phyloP scores from a whole-genome alignment of 30 jellyfish, hydroid and myxozoan species.

The Cassiopea xamachana region DNA sequence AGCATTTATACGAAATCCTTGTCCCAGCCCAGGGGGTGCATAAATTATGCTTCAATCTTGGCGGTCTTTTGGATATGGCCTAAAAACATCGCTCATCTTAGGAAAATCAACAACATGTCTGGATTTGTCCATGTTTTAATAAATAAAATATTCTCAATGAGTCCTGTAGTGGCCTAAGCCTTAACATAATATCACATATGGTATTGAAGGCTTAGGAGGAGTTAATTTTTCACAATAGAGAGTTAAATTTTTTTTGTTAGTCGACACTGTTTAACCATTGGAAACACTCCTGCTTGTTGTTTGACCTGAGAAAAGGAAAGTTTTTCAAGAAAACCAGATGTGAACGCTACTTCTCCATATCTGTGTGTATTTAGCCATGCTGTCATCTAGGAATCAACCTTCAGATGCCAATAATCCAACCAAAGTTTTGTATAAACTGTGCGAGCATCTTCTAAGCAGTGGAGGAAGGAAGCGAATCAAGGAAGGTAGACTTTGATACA shows the following conservation, averaged over 20 bases:
- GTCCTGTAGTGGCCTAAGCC: no score
- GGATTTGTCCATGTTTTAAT: no score
- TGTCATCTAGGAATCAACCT: constrained; percentile 5
- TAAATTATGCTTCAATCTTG: neutral
- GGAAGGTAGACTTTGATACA: constrained; percentile 52
- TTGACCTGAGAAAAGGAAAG: no score
- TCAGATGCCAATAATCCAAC: constrained; percentile 51
- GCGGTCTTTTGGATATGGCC: neutral
- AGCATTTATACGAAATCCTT: neutral
- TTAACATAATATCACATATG: no score
- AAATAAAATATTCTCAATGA: no score
- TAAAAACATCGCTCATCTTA: neutral
- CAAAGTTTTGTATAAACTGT: constrained; percentile 62
- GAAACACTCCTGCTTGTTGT: no score
- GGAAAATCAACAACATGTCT: neutral
- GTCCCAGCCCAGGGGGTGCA: neutral
- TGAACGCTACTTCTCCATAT: no score
- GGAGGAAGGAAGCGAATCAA: constrained; percentile 58
- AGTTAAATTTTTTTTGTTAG: no score
- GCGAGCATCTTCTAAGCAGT: constrained; percentile 75
- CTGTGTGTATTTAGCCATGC: constrained; percentile 3
- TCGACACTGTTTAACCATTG: no score
- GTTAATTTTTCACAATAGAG: no score
- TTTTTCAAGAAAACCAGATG: no score
- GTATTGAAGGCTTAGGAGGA: no score